These are phyloP conservation scores for Agrypnia vestita DNA, from an alignment of 1,140 invertebrate genomes.

Conservation along the genomic window DNA sequence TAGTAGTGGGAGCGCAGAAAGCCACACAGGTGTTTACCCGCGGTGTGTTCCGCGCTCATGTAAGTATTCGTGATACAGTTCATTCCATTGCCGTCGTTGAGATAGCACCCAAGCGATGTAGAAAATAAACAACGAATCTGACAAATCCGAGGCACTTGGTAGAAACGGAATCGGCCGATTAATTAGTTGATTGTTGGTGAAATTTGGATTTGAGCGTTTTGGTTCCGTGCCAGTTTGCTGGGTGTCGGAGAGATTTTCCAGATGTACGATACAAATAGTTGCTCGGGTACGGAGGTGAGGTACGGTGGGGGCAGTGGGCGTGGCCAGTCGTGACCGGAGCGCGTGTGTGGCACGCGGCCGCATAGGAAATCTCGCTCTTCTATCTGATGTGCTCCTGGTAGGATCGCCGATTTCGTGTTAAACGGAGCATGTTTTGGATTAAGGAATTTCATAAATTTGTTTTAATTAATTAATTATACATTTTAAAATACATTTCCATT, in stretches of 20 bases:
- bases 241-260: not conserved
- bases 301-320: constrained; percentile 43
- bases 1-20: constrained; percentile 38
- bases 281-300: constrained; percentile 10
- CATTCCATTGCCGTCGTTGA: constrained; percentile 25
- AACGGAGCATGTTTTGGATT: constrained; percentile 8
- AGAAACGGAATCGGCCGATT: not conserved
- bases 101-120: constrained; percentile 1
- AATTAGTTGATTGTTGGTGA: not conserved
- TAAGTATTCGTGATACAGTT: constrained; percentile 32
- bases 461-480: not conserved
- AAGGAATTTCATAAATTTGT: not conserved
- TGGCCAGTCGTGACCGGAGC: constrained; percentile 49
- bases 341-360: constrained; percentile 59
- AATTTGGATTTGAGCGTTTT: constrained; percentile 16
- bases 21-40: constrained; percentile 52
- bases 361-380: constrained; percentile 33
- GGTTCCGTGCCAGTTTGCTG: not conserved
- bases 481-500: not conserved
- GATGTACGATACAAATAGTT: too few species aligned
- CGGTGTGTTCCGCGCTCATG: constrained; percentile 27
- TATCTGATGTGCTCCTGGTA: constrained; percentile 31
- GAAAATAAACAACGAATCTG: not conserved
- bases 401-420: not conserved
- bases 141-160: not conserved